Base-by-base conservation (phyloP, 2,888 invertebrate species). In the Drosophila mulleri region DNA sequence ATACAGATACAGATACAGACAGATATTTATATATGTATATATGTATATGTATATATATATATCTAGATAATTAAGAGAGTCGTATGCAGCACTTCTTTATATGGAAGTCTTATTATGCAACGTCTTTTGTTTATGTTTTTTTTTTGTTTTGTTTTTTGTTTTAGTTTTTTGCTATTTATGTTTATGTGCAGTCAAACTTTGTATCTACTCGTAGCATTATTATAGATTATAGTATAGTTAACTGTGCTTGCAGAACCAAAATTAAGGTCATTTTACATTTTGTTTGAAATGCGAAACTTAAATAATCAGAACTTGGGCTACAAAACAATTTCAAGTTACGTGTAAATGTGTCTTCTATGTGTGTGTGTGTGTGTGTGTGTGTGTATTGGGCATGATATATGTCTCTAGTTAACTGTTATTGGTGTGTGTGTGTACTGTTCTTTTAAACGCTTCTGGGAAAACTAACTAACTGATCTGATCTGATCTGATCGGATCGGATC, bases 71-170 rank as follows among this genome's bases (percentile, higher is more conserved):
- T 12, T 39, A 42, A 54, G 53, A 67, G 20, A 68, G 41, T 53
- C 41, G 59, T 47, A 67, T 73, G 78, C 78, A 63, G 37, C 23
- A 67, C 78, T 83, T 83, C 78, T 62, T 72, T 90, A 63, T 80
- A 75, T 81, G 62, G 83, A 90, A 88, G 86, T 70, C 90, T 82
- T 57, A 26, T 76, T 76, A 67, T 75, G 62, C 67, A 58, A 72
- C 54, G 65, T 72, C 61, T 72, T 72, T 57, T 61, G 5, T 6
- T 37, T 11, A 20, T 44, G 18, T 48, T 16, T 60, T 48, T 16
- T 41, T 4, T 26, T 12, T 48, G 29, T n/a, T 35, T 26, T 26
- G 6, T 7, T 26, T 23, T n/a, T 23, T 23, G 4, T 45, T 47
- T 20, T 8, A 5, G 12, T 37, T 5, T 14, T 14, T 47, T 48